These are phyloP conservation scores for Corvus hawaiiensis DNA, from an alignment of 2,113 vertebrate genomes.

Conservation along the genomic window DNA sequence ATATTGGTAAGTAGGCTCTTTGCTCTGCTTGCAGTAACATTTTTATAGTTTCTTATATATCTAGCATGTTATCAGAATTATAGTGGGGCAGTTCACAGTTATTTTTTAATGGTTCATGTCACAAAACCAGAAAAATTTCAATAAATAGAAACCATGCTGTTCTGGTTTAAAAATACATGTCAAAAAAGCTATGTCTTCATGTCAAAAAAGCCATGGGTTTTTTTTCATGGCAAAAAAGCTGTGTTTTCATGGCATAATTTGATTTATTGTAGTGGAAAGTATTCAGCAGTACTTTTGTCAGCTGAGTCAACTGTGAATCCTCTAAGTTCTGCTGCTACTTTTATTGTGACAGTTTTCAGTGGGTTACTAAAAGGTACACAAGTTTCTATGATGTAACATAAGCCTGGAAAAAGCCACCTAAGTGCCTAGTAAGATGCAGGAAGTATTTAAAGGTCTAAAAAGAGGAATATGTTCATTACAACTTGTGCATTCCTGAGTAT, in stretches of 20 bases:
- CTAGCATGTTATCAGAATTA: not conserved
- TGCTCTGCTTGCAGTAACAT: not conserved
- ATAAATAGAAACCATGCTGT: not conserved
- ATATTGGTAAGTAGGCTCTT: slow-evolving; percentile 83
- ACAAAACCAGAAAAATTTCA: not conserved
- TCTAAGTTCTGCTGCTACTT: not conserved
- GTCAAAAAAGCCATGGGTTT: not conserved
- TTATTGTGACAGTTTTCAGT: not conserved
- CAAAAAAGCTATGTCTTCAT: not conserved
- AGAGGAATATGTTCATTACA: not conserved
- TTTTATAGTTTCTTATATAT: not conserved
- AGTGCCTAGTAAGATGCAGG: not conserved
- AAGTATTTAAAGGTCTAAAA: not conserved
- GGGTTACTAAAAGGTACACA: not conserved
- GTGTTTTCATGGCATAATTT: not conserved
- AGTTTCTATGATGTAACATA: not conserved
- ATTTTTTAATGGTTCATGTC: not conserved
- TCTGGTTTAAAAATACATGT: not conserved
- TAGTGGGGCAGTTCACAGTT: not conserved
- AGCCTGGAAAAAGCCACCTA: not conserved
- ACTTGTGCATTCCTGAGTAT: not conserved
- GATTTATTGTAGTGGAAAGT: not conserved
- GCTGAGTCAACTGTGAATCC: not conserved
- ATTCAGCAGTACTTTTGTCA: not conserved
- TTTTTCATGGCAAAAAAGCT: not conserved